phyloP scores from a whole-genome alignment of 2,888 invertebrate genomes.

The Agrochola litura region DNA sequence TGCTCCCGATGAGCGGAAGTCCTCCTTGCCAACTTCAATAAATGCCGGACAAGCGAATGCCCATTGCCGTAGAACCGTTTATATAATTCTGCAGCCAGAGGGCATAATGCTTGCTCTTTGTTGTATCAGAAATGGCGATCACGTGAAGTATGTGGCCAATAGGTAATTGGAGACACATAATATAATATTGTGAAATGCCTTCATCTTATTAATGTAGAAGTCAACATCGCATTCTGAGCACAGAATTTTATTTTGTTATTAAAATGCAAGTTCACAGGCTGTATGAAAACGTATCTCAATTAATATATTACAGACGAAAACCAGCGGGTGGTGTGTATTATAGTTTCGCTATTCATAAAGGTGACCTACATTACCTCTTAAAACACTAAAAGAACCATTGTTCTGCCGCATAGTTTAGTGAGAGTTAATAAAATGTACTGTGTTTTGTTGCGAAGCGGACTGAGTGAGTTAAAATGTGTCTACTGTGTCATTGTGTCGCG shows the following conservation, averaged over 20 bases:
- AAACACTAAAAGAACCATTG: constrained; percentile 10
- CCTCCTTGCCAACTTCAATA: constrained; percentile 16
- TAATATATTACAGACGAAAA: constrained; percentile 8
- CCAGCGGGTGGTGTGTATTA: not conserved
- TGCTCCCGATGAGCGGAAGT: constrained; percentile 8
- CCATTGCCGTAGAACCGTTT: constrained; percentile 3
- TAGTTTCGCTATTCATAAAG: constrained; percentile 30
- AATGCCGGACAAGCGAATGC: constrained; percentile 14
- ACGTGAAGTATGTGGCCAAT: not conserved
- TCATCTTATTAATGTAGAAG: not conserved
- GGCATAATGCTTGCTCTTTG: not conserved
- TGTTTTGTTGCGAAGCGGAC: not conserved
- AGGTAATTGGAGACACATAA: not conserved
- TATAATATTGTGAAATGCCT: not conserved
- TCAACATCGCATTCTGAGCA: not conserved
- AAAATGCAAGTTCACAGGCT: not conserved
- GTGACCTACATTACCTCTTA: constrained; percentile 23
- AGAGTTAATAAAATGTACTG: constrained; percentile 4
- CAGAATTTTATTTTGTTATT: not conserved
- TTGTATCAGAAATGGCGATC: constrained; percentile 1
- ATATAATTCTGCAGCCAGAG: constrained; percentile 1
- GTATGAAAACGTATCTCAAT: constrained; percentile 4
- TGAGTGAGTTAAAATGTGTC: too few relatives aligned
- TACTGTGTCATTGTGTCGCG: too few relatives aligned
- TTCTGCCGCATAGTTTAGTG: constrained; percentile 20